These are phyloP conservation scores for Cinclus cinclus DNA, from an alignment of 2,113 vertebrate genomes.

Conservation along the genomic window DNA sequence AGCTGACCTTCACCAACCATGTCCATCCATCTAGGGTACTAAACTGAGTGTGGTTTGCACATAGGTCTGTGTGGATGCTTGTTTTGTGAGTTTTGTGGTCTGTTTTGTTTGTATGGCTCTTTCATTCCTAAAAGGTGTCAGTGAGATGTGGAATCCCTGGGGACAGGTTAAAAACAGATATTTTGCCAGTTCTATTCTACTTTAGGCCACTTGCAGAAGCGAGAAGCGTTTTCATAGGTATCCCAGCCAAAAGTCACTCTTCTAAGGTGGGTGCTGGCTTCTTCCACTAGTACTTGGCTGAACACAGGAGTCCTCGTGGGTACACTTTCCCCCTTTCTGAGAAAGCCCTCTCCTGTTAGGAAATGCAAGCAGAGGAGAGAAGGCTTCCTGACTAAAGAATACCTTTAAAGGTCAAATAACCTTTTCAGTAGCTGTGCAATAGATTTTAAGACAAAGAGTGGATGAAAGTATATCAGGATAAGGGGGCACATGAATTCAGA, in stretches of 20 bases:
- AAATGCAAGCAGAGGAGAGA: background rate
- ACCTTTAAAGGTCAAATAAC: background rate
- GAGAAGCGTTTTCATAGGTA: background rate
- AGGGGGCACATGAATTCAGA: background rate
- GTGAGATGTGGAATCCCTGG: background rate
- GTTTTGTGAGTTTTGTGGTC: background rate
- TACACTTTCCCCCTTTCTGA: background rate
- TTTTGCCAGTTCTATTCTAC: background rate
- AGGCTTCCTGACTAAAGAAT: background rate
- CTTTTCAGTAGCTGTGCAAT: background rate
- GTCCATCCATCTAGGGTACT: background rate
- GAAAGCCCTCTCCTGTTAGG: background rate
- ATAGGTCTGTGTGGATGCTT: background rate
- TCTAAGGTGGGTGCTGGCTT: background rate
- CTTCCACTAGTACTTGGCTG: background rate
- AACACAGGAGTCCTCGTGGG: background rate
- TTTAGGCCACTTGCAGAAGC: background rate
- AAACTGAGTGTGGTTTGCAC: background rate
- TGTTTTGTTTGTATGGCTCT: background rate
- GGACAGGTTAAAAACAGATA: background rate
- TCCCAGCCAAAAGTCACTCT: background rate
- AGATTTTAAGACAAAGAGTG: background rate
- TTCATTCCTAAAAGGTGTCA: rapidly evolving
- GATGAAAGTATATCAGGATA: background rate
- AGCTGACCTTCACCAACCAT: background rate